Conservation (phyloP, 2,888 invertebrate genomes). For the Automeris io region DNA sequence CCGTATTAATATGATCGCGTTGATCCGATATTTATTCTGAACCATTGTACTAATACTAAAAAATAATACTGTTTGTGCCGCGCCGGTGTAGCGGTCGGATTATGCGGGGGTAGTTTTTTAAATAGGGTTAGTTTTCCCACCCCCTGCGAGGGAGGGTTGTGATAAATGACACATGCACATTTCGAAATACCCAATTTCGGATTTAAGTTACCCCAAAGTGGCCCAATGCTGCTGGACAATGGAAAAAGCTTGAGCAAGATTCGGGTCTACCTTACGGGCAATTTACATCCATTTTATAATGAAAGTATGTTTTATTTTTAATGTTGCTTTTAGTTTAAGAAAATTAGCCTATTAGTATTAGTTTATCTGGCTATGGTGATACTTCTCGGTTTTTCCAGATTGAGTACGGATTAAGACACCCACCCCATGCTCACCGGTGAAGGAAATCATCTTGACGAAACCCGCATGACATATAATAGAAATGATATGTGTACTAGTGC, state of each 20-base stretch:
- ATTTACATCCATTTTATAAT: no score
- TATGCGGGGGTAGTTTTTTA: conserved; percentile 72
- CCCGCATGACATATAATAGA: no score
- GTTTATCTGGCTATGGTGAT: no score
- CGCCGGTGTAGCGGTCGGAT: conserved; percentile 57
- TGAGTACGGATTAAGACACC: no score
- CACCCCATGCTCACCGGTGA: no score
- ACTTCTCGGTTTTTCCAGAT: no score
- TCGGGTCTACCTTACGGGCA: conserved; percentile 44
- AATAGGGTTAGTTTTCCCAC: conserved; percentile 73
- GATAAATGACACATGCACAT: conserved; percentile 79
- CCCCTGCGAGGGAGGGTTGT: conserved; percentile 57
- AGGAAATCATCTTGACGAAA: no score
- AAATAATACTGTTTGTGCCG: conserved; percentile 73
- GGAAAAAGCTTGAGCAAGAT: conserved; percentile 32
- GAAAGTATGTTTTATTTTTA: no score
- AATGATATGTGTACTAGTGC: no score
- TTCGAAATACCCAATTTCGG: conserved; percentile 79
- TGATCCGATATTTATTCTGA: conserved; percentile 69
- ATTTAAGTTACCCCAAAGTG: conserved; percentile 79
- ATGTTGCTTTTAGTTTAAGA: no score
- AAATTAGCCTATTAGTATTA: no score
- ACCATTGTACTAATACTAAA: conserved; percentile 69
- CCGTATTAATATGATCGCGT: conserved; percentile 60
- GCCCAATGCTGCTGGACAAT: conserved; percentile 65